phyloP scores from a whole-genome alignment of 2,888 invertebrate species.

The Belgica antarctica region DNA sequence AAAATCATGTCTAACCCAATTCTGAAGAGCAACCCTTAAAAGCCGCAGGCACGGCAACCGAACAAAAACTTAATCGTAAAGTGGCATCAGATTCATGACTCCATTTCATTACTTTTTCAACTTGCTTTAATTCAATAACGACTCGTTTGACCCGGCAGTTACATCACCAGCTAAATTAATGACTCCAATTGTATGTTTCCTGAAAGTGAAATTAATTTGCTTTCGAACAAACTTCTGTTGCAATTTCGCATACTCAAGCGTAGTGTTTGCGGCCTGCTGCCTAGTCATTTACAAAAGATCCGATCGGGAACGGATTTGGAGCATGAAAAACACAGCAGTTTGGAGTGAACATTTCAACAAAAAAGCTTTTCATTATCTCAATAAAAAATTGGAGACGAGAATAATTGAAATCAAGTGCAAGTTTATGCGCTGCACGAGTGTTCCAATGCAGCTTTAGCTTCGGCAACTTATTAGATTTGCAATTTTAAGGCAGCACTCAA shows the following conservation, averaged over 20 bases:
- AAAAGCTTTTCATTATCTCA: background rate
- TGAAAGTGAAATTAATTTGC: background rate
- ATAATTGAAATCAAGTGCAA: no score
- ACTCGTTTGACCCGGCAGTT: background rate
- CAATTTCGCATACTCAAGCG: background rate
- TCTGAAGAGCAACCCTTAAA: background rate
- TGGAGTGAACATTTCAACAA: no score
- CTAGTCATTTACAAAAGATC: background rate
- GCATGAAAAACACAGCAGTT: no score
- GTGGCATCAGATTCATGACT: background rate
- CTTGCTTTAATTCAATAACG: slow-evolving; percentile 4
- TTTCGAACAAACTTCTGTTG: background rate
- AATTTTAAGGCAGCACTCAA: no score
- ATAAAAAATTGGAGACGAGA: slow-evolving; percentile 9
- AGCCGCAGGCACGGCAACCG: background rate
- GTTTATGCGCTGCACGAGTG: no score
- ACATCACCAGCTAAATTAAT: slow-evolving; percentile 12
- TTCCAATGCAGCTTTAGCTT: no score
- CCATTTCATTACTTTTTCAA: background rate
- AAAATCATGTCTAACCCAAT: background rate
- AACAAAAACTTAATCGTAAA: background rate
- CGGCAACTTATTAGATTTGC: no score
- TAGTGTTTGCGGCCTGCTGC: background rate
- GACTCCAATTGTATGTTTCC: background rate
- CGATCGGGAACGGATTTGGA: background rate